phyloP scores from a whole-genome alignment of 1,140 invertebrate genomes.

The Pachyrhynchus sulphureomaculatus region DNA sequence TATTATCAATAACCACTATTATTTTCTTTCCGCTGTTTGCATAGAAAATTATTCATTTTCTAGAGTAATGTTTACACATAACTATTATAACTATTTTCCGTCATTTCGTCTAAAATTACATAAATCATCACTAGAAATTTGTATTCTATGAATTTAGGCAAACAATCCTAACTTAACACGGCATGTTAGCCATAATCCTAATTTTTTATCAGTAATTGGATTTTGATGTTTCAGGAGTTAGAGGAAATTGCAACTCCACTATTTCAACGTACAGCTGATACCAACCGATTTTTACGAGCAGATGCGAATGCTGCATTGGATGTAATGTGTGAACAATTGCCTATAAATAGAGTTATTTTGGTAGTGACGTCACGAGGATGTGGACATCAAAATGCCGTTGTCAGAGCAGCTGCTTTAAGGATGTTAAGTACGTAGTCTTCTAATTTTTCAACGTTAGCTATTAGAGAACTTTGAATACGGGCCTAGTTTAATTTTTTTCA shows the following conservation, averaged over 20 bases:
- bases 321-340: conserved; percentile 72
- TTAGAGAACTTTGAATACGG: background rate
- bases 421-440: conserved; percentile 56
- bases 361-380: conserved; percentile 58
- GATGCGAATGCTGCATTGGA: conserved; percentile 83
- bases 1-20: too few relatives aligned
- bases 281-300: conserved; percentile 86
- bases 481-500: background rate
- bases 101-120: too few relatives aligned
- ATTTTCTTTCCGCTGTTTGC: too few relatives aligned
- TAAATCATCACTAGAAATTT: too few relatives aligned
- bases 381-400: conserved; percentile 83
- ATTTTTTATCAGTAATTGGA: too few relatives aligned
- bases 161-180: too few relatives aligned
- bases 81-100: too few relatives aligned
- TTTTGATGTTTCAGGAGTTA: conserved; percentile 71
- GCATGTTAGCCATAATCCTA: too few relatives aligned
- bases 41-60: too few relatives aligned
- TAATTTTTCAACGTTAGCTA: background rate
- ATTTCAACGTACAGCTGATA: conserved; percentile 86
- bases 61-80: too few relatives aligned
- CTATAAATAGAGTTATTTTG: conserved; percentile 57
- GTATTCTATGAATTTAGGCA: too few relatives aligned
- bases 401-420: conserved; percentile 77
- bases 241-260: conserved; percentile 81